Base-by-base conservation (phyloP, 2,888 invertebrate species). In the Hydraecia micacea region DNA sequence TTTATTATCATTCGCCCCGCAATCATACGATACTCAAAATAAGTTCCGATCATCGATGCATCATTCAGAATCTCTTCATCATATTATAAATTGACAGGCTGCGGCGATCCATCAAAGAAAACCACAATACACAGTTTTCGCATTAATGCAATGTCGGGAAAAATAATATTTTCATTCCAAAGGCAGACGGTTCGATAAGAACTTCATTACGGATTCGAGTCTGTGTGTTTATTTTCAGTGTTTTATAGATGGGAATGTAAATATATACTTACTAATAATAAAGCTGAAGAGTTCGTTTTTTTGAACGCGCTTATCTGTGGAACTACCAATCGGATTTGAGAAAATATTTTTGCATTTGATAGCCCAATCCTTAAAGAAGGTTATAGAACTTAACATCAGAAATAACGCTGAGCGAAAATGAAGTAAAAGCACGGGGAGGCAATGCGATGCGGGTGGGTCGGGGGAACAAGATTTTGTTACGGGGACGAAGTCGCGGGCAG, bases 51-150 rank as follows among this genome's bases (percentile, higher is more conserved):
- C 72, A 83, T 77, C 88, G 92, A 95, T 95, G 92, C 93, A 94
- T 95, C 95, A 95, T 88, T 90, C 87, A 79, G 86, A 93, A 90
- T 90, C 91, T 90, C 90, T 82, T 88, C 91, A 87, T 90, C 90
- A 89, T 93, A 92, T 92, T 93, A 88, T 92, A 92, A 91, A 93
- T 90, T 90, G 90, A 87, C 88, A 89, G 86, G 87, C 84, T 66
- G 21, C 68, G 75, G 84, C 93, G 93, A 94, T 95, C 94, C 93
- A 94, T 95, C 95, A 95, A 89, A 91, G 91, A 87, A 88, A 87
- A 81, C 90, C 91, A 94, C 93, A 95, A 94, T 94, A 95, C 95
- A 95, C 93, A 93, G 92, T 91, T 94, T 94, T 93, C 91, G 91
- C 95, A 95, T 95, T 95, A 95, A 94, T 93, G 81, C 73, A 95